Conservation (phyloP, 2,797 vertebrate species). For the Sphenodon punctatus region DNA sequence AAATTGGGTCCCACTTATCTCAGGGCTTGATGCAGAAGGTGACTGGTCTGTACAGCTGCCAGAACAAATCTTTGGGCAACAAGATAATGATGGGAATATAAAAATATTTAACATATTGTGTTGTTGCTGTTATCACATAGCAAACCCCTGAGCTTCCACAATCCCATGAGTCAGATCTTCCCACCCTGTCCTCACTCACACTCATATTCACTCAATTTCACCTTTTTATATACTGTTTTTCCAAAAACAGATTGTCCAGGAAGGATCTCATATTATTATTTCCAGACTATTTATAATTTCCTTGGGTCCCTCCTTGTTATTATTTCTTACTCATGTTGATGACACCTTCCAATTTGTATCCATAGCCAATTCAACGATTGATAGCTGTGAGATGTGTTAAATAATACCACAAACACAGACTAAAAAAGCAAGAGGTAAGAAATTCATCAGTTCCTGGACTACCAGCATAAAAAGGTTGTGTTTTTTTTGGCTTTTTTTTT, state of each 20-base stretch:
- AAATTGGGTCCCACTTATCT: background rate
- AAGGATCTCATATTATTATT: background rate
- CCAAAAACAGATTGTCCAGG: background rate
- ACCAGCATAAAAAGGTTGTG: too few relatives aligned
- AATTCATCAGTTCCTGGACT: too few relatives aligned
- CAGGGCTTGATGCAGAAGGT: background rate
- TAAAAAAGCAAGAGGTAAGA: too few relatives aligned
- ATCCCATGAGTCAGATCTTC: background rate
- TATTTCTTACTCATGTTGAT: background rate
- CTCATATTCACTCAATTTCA: background rate
- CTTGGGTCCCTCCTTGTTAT: constrained; percentile 13
- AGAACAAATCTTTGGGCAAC: background rate
- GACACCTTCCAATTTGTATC: constrained; percentile 21
- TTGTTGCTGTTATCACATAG: background rate
- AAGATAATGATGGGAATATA: background rate
- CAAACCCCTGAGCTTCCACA: background rate
- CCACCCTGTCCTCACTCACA: background rate
- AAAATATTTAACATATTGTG: constrained; percentile 1
- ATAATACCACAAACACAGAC: too few relatives aligned
- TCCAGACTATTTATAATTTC: constrained; percentile 6
- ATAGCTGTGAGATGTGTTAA: too few relatives aligned
- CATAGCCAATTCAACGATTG: too few relatives aligned
- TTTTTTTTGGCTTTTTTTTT: too few relatives aligned
- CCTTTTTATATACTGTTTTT: background rate
- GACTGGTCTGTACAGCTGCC: background rate